These are phyloP conservation scores for Microcebus ravelobensis DNA, from an alignment of 2,113 vertebrate species.

Conservation along the genomic window DNA sequence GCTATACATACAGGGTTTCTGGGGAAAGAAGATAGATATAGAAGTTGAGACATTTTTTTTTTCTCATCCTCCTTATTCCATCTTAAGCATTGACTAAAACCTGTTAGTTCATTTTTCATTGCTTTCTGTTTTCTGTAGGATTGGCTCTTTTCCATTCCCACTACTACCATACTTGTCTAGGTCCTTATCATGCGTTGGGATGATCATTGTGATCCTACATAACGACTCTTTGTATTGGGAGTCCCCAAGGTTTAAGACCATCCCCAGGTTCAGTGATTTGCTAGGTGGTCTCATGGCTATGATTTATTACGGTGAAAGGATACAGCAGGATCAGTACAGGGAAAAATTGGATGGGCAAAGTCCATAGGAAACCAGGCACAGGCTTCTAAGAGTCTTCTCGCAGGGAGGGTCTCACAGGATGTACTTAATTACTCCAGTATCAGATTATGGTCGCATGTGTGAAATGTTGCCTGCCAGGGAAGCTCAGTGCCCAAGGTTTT, in stretches of 20 bases:
- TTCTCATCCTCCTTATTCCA: not conserved
- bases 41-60: not conserved
- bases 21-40: not conserved
- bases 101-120: not conserved
- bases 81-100: not conserved
- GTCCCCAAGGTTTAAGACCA: not conserved
- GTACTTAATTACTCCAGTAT: not conserved
- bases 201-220: not conserved
- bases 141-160: not conserved
- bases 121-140: not conserved
- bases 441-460: not conserved
- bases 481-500: not conserved
- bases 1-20: not conserved
- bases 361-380: not conserved
- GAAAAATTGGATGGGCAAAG: not conserved
- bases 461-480: not conserved
- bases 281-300: not conserved
- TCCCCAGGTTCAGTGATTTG: not conserved
- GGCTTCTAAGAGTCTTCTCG: not conserved
- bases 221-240: not conserved
- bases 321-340: not conserved
- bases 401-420: not conserved
- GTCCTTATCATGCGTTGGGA: not conserved
- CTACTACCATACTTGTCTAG: not conserved
- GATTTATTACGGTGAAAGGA: not conserved